phyloP scores from a whole-genome alignment of 2,113 vertebrate species.

The Cephalophus harveyi region DNA sequence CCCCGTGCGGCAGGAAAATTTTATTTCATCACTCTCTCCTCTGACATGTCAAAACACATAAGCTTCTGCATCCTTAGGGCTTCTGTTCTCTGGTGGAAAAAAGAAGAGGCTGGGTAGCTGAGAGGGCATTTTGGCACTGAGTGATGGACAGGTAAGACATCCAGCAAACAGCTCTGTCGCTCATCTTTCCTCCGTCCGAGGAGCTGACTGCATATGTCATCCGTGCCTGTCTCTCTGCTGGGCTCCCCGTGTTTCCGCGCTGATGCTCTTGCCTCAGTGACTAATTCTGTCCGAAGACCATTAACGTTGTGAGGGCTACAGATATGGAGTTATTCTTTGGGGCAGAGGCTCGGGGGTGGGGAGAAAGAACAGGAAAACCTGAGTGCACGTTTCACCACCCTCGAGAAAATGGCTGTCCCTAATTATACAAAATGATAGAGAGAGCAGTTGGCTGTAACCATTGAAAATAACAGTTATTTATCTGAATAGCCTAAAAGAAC shows the following conservation, averaged over 20 bases:
- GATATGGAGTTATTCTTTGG: neutral
- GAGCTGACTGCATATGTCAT: neutral
- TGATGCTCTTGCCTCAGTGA: neutral
- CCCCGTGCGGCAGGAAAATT: constrained; percentile 16
- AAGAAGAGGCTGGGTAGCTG: neutral
- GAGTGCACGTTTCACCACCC: neutral
- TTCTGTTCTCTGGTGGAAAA: constrained; percentile 26
- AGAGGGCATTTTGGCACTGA: neutral
- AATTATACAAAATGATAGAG: constrained; percentile 51
- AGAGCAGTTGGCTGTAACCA: constrained; percentile 55
- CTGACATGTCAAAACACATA: constrained; percentile 8
- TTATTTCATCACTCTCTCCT: constrained; percentile 34
- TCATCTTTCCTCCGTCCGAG: neutral
- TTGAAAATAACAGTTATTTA: constrained; percentile 56
- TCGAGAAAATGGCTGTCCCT: constrained; percentile 30
- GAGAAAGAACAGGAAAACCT: neutral
- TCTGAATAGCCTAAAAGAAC: constrained; percentile 54
- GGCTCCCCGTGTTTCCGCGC: neutral
- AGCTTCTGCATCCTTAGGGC: neutral
- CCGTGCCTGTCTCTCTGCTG: neutral
- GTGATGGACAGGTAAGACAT: constrained; percentile 15
- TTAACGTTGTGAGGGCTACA: neutral
- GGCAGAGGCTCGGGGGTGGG: neutral
- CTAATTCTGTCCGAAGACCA: neutral
- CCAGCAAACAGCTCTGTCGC: constrained; percentile 19